phyloP scores from a whole-genome alignment of 2,797 vertebrate species.

The Hydrocynus forskahlii region DNA sequence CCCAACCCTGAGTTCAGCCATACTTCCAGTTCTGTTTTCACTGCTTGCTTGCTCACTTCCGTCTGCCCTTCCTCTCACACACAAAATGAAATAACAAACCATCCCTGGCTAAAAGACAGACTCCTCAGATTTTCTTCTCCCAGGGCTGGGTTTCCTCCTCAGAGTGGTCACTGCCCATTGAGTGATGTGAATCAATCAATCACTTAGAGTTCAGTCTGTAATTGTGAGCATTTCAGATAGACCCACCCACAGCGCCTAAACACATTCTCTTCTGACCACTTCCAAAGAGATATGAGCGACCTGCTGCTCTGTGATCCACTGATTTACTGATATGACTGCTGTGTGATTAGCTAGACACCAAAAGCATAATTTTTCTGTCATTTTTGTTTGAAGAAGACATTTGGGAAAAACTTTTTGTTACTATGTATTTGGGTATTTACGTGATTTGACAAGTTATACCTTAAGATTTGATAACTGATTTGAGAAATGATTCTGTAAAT shows the following conservation, averaged over 20 bases:
- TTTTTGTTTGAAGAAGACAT: too few relatives aligned
- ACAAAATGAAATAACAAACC: conserved; percentile 25
- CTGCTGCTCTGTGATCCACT: not conserved
- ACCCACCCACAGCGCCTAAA: not conserved
- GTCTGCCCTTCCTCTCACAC: not conserved
- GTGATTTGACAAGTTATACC: too few relatives aligned
- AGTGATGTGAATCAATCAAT: conserved; percentile 6
- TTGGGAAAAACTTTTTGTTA: too few relatives aligned
- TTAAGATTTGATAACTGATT: too few relatives aligned
- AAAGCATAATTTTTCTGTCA: too few relatives aligned
- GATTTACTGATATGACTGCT: not conserved
- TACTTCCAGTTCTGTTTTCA: not conserved
- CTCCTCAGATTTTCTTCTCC: conserved; percentile 18
- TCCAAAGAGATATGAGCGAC: not conserved
- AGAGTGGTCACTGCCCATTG: conserved; percentile 33
- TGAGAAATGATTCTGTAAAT: too few relatives aligned
- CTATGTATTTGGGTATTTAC: too few relatives aligned
- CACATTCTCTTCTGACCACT: conserved; percentile 2
- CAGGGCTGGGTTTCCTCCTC: conserved; percentile 39
- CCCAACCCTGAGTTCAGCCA: not conserved
- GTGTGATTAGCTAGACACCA: too few relatives aligned
- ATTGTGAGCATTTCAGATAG: conserved; percentile 12
- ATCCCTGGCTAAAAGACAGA: not conserved
- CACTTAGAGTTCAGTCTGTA: not conserved
- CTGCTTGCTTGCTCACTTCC: not conserved